A percentile compares a stretch with the other conserved stretches of the same genome.
phyloP scores from a whole-genome alignment of 2,113 vertebrate species.

The Hippopotamus amphibius region DNA sequence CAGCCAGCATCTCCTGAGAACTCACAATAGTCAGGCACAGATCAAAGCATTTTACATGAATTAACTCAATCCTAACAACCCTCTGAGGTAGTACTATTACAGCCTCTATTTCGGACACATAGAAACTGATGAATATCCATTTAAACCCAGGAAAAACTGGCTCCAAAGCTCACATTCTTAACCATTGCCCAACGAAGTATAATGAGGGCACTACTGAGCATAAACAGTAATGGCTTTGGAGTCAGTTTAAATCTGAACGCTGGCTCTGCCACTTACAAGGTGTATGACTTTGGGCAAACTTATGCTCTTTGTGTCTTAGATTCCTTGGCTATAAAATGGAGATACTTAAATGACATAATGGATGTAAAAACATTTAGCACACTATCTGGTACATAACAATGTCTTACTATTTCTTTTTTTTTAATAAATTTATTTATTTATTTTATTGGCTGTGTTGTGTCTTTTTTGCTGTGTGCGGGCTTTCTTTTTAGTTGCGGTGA shows the following conservation, averaged over 20 bases:
- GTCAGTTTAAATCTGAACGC: neutral
- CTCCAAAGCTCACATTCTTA: neutral
- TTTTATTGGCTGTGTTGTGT: too few relatives aligned
- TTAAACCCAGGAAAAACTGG: neutral
- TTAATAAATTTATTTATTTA: too few relatives aligned
- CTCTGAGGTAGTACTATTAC: neutral
- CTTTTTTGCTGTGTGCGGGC: too few relatives aligned
- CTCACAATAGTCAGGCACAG: neutral
- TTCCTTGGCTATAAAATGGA: slow-evolving; percentile 3
- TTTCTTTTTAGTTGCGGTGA: too few relatives aligned
- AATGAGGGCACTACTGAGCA: neutral
- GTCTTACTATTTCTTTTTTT: neutral
- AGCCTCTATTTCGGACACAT: neutral
- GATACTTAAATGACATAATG: neutral
- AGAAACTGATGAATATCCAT: neutral
- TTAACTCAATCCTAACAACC: neutral
- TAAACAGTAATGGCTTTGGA: neutral
- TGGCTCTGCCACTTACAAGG: neutral
- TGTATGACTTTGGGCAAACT: neutral
- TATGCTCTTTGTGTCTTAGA: slow-evolving; percentile 9
- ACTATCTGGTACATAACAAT: neutral
- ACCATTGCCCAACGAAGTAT: neutral
- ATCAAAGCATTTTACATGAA: slow-evolving; percentile 18
- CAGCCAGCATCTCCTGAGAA: neutral
- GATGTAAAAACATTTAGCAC: neutral